phyloP scores from a whole-genome alignment of 2,888 invertebrate genomes.

The Boloria euphrosyne region DNA sequence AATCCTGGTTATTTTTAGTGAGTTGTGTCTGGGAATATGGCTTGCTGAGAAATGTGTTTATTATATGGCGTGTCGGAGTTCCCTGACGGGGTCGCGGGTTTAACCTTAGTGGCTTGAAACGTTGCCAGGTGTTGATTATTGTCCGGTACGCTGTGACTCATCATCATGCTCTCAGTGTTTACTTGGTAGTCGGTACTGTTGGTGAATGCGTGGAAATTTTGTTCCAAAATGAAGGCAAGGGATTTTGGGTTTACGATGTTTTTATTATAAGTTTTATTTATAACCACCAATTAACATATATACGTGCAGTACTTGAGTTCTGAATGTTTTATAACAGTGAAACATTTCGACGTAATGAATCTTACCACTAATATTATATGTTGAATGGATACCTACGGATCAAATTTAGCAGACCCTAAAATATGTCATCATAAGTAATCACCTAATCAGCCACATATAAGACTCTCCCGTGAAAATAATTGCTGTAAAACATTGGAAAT shows the following conservation, averaged over 20 bases:
- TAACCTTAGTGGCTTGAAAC: constrained; percentile 30
- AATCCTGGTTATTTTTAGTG: constrained; percentile 66
- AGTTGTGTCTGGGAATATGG: constrained; percentile 57
- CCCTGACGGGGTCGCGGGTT: constrained; percentile 30
- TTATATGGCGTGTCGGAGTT: constrained; percentile 7
- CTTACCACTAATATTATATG: too few relatives aligned
- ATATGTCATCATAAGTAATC: too few relatives aligned
- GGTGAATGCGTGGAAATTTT: constrained; percentile 5
- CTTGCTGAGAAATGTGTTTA: constrained; percentile 17
- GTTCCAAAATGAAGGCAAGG: neutral
- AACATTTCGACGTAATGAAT: too few relatives aligned
- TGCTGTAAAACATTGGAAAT: too few relatives aligned
- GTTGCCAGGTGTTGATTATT: constrained; percentile 26
- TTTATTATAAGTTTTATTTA: too few relatives aligned
- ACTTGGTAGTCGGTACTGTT: neutral
- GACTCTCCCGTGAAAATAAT: too few relatives aligned
- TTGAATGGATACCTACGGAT: too few relatives aligned
- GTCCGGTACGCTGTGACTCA: neutral
- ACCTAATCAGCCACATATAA: too few relatives aligned
- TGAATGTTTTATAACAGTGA: too few relatives aligned
- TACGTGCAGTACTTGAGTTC: too few relatives aligned
- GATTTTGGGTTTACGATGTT: neutral
- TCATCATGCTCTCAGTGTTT: constrained; percentile 1
- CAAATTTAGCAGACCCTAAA: too few relatives aligned
- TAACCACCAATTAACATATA: too few relatives aligned